Percentiles rank a stretch among this genome's conserved stretches.
phyloP scores from a whole-genome alignment of 2,888 invertebrate genomes.

The Clepsis dumicolana region DNA sequence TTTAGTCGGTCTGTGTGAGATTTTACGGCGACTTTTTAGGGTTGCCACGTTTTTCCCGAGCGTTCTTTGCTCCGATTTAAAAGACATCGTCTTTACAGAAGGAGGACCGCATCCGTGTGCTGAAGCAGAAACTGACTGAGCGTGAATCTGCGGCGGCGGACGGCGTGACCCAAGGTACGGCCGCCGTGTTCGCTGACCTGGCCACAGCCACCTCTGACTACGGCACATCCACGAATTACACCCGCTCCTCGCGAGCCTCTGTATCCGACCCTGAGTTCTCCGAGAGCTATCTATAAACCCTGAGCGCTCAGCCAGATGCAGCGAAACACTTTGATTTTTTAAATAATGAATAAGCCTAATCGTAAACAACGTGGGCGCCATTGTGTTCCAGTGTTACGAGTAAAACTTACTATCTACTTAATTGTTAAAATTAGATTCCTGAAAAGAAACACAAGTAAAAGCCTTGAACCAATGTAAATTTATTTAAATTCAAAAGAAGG shows the following conservation, averaged over 20 bases:
- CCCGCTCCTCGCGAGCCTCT: conserved; percentile 93
- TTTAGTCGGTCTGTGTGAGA: too few species aligned
- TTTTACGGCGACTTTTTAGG: too few species aligned
- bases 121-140: conserved; percentile 93
- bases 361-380: too few species aligned
- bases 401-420: too few species aligned
- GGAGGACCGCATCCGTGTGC: conserved; percentile 94
- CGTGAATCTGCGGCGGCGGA: conserved; percentile 88
- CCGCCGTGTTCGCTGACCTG: conserved; percentile 90
- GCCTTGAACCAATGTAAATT: too few species aligned
- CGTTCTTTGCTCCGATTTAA: neutral
- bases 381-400: too few species aligned
- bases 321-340: conserved; percentile 17
- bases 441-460: too few species aligned
- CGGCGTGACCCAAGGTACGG: conserved; percentile 90
- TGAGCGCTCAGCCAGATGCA: conserved; percentile 5
- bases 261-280: conserved; percentile 96
- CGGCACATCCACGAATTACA: conserved; percentile 93
- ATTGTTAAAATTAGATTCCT: too few species aligned
- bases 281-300: conserved; percentile 91
- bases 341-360: too few species aligned
- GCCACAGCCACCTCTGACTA: conserved; percentile 92
- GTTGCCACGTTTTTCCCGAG: too few species aligned
- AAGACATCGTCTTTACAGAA: conserved; percentile 86
- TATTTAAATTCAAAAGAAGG: too few species aligned